phyloP scores from a whole-genome alignment of 2,113 vertebrate species.

The Thinocorus orbignyianus region DNA sequence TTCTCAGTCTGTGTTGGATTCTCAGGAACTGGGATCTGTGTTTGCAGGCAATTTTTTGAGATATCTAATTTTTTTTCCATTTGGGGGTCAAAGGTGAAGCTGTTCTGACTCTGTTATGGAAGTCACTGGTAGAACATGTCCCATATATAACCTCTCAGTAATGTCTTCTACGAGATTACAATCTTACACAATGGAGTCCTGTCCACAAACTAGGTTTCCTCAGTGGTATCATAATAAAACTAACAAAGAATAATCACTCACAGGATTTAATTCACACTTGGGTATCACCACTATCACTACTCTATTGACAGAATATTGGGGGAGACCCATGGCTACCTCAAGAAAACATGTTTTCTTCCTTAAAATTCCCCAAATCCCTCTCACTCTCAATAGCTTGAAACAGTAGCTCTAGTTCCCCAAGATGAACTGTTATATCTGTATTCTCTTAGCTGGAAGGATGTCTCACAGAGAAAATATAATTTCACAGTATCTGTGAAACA shows the following conservation, averaged over 20 bases:
- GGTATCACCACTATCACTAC: neutral
- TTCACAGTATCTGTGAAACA: neutral
- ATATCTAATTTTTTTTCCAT: neutral
- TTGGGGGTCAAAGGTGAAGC: neutral
- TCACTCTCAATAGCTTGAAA: neutral
- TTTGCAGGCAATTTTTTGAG: neutral
- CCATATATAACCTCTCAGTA: neutral
- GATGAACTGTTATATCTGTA: neutral
- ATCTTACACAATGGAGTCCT: neutral
- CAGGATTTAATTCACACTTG: neutral
- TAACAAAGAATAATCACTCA: neutral
- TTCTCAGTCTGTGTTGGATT: neutral
- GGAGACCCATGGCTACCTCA: neutral
- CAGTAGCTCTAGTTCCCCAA: neutral
- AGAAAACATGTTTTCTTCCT: neutral
- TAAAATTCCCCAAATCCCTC: neutral
- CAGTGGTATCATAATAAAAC: neutral
- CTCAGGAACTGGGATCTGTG: neutral
- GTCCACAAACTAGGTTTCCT: neutral
- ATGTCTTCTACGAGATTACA: neutral
- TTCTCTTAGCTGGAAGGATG: neutral
- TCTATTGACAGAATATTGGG: neutral
- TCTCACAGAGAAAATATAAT: neutral
- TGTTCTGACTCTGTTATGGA: neutral
- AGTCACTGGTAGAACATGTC: neutral